Conservation (phyloP, 2,888 invertebrate species). For the Cordilura impudica region DNA sequence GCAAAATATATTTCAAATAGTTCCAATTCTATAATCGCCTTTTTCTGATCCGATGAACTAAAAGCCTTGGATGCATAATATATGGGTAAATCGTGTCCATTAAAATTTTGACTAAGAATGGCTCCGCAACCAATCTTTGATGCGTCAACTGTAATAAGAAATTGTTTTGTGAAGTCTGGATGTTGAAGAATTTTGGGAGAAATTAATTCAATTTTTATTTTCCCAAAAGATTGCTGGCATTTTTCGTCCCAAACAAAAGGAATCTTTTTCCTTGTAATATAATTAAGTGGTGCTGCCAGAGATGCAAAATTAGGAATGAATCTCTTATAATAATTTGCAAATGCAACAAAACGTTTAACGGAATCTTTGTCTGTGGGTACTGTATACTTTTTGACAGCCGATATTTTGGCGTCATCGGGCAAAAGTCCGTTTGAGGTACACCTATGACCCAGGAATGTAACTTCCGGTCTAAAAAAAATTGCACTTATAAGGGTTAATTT, state of each 20-base stretch:
- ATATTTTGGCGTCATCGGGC: slow-evolving; percentile 37
- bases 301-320: slow-evolving; percentile 6
- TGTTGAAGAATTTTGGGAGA: background rate
- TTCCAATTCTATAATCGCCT: slow-evolving; percentile 48
- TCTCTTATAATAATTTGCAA: slow-evolving; percentile 10
- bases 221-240: background rate
- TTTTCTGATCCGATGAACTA: slow-evolving; percentile 13
- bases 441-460: too few relatives aligned
- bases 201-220: background rate
- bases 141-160: slow-evolving; percentile 1
- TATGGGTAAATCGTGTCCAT: background rate
- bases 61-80: slow-evolving; percentile 12
- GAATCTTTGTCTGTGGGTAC: background rate
- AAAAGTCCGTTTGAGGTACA: slow-evolving; percentile 33
- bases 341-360: background rate
- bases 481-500: slow-evolving; percentile 14
- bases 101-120: background rate
- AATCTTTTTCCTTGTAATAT: background rate
- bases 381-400: slow-evolving; percentile 8
- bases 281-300: slow-evolving; percentile 7
- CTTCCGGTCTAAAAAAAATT: slow-evolving; percentile 1
- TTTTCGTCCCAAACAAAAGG: background rate
- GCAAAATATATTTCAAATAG: slow-evolving; percentile 63
- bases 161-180: background rate
- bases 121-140: slow-evolving; percentile 5